These are phyloP conservation scores for Thalassophryne amazonica DNA, from an alignment of 2,797 vertebrate genomes.

Conservation along the genomic window DNA sequence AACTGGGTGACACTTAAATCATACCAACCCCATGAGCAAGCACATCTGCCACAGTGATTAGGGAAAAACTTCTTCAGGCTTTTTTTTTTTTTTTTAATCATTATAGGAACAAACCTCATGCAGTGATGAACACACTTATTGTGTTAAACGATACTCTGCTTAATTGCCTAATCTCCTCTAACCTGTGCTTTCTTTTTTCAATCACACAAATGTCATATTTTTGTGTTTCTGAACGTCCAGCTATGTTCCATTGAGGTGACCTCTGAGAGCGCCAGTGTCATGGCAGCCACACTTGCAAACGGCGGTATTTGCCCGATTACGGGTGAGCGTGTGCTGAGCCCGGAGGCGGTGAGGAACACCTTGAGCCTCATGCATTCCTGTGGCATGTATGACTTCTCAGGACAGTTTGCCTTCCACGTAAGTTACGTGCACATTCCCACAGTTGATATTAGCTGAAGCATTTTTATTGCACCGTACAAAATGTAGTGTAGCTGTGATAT, in stretches of 20 bases:
- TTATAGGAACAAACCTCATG: no score
- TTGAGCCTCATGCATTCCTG: constrained; percentile 99
- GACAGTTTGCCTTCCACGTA: constrained; percentile 98
- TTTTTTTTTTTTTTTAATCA: no score
- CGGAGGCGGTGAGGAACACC: constrained; percentile 94
- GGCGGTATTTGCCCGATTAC: constrained; percentile 97
- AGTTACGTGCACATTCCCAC: constrained; percentile 49
- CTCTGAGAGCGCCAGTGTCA: constrained; percentile 95
- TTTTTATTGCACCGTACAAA: background rate
- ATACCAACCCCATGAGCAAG: no score
- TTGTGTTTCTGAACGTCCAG: constrained; percentile 73
- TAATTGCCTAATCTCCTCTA: no score
- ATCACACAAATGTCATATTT: no score
- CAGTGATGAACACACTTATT: no score
- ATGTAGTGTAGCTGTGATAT: background rate
- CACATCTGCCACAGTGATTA: no score
- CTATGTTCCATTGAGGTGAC: constrained; percentile 97
- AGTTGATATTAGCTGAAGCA: no score
- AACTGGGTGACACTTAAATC: no score
- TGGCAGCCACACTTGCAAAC: constrained; percentile 96
- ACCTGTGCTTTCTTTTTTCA: no score
- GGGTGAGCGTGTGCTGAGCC: constrained; percentile 92
- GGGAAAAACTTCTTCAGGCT: no score
- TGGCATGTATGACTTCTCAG: constrained; percentile 99
- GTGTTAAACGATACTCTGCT: no score